These are phyloP conservation scores for Musca vetustissima DNA, from an alignment of 1,140 invertebrate genomes.

Conservation along the genomic window DNA sequence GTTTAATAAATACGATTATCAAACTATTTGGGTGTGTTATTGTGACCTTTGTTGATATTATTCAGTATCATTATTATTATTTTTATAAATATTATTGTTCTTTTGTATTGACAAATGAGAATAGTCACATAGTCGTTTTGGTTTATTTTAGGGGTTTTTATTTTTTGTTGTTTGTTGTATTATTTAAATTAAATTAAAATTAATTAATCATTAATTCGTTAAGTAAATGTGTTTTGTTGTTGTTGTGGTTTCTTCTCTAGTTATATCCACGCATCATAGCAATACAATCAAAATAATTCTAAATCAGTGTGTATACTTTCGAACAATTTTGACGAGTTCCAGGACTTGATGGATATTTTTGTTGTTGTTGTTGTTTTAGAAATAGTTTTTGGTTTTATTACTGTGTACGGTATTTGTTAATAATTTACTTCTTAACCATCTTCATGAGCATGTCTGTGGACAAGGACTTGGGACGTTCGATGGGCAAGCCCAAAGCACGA, in stretches of 20 bases:
- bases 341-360: background rate
- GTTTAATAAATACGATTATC: no score
- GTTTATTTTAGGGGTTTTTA: slow-evolving; percentile 11
- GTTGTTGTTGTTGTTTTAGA: slow-evolving; percentile 23
- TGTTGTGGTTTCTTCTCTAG: background rate
- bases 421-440: slow-evolving; percentile 52
- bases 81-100: no score
- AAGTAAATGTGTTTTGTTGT: slow-evolving; percentile 17
- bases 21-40: no score
- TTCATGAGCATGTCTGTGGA: slow-evolving; percentile 51
- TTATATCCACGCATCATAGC: background rate
- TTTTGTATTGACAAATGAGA: no score
- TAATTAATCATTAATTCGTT: slow-evolving; percentile 21
- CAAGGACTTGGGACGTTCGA: slow-evolving; percentile 92
- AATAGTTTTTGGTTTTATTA: slow-evolving; percentile 25
- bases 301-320: no score
- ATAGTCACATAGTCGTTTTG: background rate
- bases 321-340: background rate
- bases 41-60: no score
- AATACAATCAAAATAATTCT: slow-evolving; percentile 2
- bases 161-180: slow-evolving; percentile 14
- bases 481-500: slow-evolving; percentile 89
- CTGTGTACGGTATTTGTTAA: background rate
- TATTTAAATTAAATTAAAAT: slow-evolving; percentile 26
- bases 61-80: no score